Evolutionary conservation across 2,888 invertebrate species (phyloP).

Genomic region (Pachymerium ferrugineum): DNA sequence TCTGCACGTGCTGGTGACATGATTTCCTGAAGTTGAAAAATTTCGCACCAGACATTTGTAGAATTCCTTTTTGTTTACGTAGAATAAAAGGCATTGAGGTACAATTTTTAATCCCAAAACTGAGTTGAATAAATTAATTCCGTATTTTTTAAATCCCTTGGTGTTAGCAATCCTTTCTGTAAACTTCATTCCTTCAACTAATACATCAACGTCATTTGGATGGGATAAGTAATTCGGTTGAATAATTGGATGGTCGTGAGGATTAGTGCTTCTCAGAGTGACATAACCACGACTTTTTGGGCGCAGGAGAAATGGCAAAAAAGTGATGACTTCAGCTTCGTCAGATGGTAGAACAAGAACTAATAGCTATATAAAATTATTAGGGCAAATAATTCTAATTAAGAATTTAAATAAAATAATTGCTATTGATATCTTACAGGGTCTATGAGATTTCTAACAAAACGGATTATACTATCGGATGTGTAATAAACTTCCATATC

Average conservation of each 20-base stretch:
- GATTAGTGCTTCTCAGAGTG: conserved; percentile 47
- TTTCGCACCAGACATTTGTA: not conserved
- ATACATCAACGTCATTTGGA: conserved; percentile 42
- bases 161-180: not conserved
- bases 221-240: conserved; percentile 51
- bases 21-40: not conserved
- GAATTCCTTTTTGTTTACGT: not conserved
- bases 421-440: not conserved
- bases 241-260: conserved; percentile 48
- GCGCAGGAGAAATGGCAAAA: conserved; percentile 42
- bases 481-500: not conserved
- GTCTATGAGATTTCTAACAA: not conserved
- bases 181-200: conserved; percentile 34
- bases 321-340: not conserved
- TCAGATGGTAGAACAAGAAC: no score
- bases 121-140: not conserved
- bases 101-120: no score
- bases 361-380: no score
- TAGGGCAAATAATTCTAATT: no score
- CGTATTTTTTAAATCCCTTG: not conserved
- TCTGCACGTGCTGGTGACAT: not conserved
- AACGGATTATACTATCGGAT: not conserved
- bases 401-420: no score
- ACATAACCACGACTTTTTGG: conserved; percentile 49
- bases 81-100: not conserved